Base-by-base conservation (phyloP, 2,888 invertebrate genomes). In the Tetranychus truncatus region DNA sequence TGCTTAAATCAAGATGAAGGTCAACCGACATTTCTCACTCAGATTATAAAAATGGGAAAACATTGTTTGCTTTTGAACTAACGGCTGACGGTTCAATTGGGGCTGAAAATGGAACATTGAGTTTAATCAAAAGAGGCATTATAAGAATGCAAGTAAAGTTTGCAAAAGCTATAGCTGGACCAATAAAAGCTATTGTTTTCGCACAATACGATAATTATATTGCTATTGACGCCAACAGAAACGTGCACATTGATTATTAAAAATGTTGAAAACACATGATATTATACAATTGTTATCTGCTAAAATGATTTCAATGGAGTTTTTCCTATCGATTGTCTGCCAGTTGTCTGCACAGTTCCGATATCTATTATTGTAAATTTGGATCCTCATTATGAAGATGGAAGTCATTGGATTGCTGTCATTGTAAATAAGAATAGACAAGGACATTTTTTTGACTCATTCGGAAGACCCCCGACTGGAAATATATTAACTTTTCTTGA, bases 401-500 rank as follows among this genome's bases (percentile, higher is more conserved):
- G 72, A n/a, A 72, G 45, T 18, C 72, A 72, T 11, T 72, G 72
- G 72, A 45, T 72, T 72, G 72, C 72, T 5, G 1, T 72, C 1
- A 34, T 34, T 45, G 1, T 72, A 0, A 15, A 24, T 15, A 44
- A 34, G 1, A 69, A 24, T 6, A 11, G 72, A 1, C 15, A 24
- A 24, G 34, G 18, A 45, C 20, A 72, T 45, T 72, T 34, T 45
- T 72, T 72, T 18, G 44, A 72, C 5, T 72, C 72, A 1, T 72
- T 72, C 15, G 72, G 72, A 6, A 24, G 20, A 45, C 72, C 7
- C 1, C 72, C 72, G 1, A 20, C 15, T 24, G 44, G 20, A 1
- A 15, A 72, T 24, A 44, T 72, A 11, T 1, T 72, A 6, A 15
- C 45, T 11, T 72, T 44, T 45, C 11, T 72, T 6, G 72, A 34